phyloP scores from a whole-genome alignment of 2,113 vertebrate species.

The Uria aalge region DNA sequence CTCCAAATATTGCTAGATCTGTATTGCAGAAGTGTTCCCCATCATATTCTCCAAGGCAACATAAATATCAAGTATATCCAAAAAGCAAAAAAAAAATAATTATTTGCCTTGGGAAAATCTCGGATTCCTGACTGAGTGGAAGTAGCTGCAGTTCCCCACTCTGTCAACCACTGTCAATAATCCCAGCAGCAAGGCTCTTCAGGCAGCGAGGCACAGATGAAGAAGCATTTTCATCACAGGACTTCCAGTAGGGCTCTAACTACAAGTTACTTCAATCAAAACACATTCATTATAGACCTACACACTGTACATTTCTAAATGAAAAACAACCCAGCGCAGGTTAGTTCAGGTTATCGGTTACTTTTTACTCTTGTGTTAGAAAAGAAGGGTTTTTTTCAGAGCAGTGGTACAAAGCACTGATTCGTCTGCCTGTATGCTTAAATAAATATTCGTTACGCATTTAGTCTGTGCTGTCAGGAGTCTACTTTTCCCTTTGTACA shows the following conservation, averaged over 20 bases:
- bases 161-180: background rate
- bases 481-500: background rate
- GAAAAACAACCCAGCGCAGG: background rate
- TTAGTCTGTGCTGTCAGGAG: background rate
- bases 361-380: background rate
- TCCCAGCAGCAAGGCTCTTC: background rate
- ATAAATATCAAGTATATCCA: background rate
- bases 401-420: background rate
- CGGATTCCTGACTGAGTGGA: background rate
- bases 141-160: background rate
- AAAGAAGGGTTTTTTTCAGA: accelerated
- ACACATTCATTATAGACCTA: background rate
- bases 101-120: background rate
- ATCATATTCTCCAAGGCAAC: background rate
- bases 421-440: background rate
- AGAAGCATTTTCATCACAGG: background rate
- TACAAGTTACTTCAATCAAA: background rate
- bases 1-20: background rate
- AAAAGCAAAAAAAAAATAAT: background rate
- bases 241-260: background rate
- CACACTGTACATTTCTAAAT: background rate
- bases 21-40: background rate
- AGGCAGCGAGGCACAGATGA: background rate
- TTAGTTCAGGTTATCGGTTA: background rate
- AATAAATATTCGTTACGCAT: background rate